phyloP scores from a whole-genome alignment of 23 tunicate genomes.

The Trididemnum miniatum region DNA sequence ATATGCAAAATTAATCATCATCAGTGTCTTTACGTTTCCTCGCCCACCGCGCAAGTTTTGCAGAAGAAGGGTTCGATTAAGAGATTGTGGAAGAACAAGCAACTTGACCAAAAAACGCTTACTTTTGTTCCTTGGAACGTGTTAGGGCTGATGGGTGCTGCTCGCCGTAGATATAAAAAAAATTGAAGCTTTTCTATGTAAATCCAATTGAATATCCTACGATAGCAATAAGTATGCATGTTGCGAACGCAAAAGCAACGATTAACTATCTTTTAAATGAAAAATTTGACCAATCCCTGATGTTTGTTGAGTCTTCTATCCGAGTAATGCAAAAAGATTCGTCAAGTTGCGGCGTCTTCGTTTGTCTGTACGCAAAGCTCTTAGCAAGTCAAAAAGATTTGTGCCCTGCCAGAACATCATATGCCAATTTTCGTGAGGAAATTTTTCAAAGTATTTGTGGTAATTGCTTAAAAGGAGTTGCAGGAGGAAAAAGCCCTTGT shows the following conservation, averaged over 20 bases:
- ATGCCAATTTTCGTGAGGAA: background rate
- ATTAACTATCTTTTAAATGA: too few species aligned
- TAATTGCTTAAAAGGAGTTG: background rate
- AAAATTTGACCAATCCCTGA: background rate
- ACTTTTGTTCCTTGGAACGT: background rate
- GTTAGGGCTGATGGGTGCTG: background rate
- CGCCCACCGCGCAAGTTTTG: background rate
- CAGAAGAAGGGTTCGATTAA: background rate
- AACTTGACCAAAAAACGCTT: background rate
- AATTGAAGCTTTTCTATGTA: background rate
- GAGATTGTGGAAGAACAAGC: background rate
- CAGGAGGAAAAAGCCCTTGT: background rate
- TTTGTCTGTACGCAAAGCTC: background rate
- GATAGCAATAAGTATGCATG: background rate
- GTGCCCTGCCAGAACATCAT: background rate
- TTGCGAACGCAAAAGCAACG: background rate
- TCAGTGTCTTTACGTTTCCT: background rate
- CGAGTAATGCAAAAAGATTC: background rate
- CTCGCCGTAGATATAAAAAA: background rate
- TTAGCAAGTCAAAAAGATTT: background rate
- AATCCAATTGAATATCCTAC: background rate
- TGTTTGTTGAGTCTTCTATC: background rate
- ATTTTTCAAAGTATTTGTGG: background rate
- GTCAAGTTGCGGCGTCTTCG: background rate
- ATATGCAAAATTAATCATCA: background rate